Evolutionary conservation across 1,140 invertebrate genomes (phyloP).

Genomic region (Saccostrea echinata): DNA sequence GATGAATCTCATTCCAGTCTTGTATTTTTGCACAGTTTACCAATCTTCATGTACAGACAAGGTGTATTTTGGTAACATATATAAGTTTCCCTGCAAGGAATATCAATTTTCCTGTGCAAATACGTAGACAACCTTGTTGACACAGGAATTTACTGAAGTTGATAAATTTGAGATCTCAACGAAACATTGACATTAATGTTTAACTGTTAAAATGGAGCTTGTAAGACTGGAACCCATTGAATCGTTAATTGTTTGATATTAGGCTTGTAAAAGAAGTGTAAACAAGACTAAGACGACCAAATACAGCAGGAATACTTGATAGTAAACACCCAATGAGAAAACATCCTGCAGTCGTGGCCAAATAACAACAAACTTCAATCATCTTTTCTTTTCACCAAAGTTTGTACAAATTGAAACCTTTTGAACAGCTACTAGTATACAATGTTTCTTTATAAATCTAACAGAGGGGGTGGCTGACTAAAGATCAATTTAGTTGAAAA

Average conservation of each 20-base stretch:
- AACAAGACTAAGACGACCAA: background rate
- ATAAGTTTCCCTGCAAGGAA: background rate
- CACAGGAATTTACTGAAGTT: conserved; percentile 18
- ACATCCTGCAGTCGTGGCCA: conserved; percentile 11
- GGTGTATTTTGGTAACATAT: background rate
- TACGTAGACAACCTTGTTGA: conserved; percentile 24
- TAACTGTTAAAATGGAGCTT: conserved; percentile 11
- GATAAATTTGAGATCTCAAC: conserved; percentile 26
- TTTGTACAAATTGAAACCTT: conserved; percentile 19
- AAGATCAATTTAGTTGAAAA: background rate
- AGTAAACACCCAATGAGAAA: conserved; percentile 2
- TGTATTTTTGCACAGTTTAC: background rate
- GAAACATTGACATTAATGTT: conserved; percentile 36
- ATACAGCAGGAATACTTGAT: background rate
- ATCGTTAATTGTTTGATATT: conserved; percentile 35
- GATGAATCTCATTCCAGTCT: background rate
- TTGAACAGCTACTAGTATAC: conserved; percentile 11
- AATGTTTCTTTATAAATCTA: background rate
- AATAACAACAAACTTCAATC: conserved; percentile 35
- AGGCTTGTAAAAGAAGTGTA: conserved; percentile 20
- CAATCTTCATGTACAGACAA: background rate
- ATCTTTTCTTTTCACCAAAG: conserved; percentile 1
- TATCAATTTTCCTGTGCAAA: conserved; percentile 34
- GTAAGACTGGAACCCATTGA: background rate
- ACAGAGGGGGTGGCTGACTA: background rate